These are phyloP conservation scores for Casuarius casuarius DNA, from an alignment of 2,113 vertebrate species.

Conservation along the genomic window DNA sequence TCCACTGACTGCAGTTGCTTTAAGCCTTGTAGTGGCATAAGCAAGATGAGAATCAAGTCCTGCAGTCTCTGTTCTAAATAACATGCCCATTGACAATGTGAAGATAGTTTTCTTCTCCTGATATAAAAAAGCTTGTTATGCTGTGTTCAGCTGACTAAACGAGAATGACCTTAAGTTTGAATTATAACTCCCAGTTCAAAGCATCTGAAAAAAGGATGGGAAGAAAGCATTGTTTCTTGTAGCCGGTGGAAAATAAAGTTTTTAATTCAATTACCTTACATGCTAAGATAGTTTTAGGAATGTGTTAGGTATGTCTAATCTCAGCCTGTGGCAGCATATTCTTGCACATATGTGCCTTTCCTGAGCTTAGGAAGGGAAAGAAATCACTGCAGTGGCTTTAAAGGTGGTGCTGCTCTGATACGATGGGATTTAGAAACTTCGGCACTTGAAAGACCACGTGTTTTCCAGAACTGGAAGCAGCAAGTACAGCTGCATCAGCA, in stretches of 20 bases:
- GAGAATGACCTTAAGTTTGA: not conserved
- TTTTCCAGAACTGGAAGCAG: not conserved
- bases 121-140: not conserved
- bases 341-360: not conserved
- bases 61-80: not conserved
- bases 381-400: not conserved
- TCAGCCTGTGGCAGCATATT: not conserved
- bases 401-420: fast-evolving
- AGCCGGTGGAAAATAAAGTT: not conserved
- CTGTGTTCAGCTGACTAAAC: not conserved
- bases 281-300: not conserved
- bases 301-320: not conserved
- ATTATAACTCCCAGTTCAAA: not conserved
- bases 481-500: not conserved
- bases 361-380: not conserved
- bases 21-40: not conserved
- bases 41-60: not conserved
- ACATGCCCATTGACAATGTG: not conserved
- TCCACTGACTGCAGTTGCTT: not conserved
- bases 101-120: not conserved
- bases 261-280: not conserved
- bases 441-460: not conserved
- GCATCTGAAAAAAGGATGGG: not conserved
- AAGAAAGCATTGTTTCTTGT: not conserved
- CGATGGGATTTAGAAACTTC: not conserved